These are phyloP conservation scores for Aurelia sp. DNA, from an alignment of 30 jellyfish, hydroid and myxozoan genomes.

Conservation along the genomic window DNA sequence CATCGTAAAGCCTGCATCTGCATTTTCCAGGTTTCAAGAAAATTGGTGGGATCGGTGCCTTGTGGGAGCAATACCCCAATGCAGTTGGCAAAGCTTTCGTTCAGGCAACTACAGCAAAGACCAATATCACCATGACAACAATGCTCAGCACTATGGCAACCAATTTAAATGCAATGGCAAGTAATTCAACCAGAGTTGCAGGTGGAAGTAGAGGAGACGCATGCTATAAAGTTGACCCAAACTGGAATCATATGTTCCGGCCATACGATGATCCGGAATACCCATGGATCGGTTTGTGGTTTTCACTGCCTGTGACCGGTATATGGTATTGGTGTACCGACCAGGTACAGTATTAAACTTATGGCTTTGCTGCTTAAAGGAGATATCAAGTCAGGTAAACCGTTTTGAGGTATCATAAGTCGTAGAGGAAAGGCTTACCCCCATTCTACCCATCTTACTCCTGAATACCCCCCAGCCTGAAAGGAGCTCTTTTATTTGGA, in stretches of 20 bases:
- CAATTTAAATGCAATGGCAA: constrained; percentile 1
- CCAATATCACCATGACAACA: constrained; percentile 14
- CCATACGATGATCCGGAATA: constrained; percentile 82
- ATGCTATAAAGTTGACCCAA: constrained; percentile 72
- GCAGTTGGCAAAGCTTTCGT: constrained; percentile 72
- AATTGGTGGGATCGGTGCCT: constrained; percentile 81
- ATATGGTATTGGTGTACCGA: constrained; percentile 99
- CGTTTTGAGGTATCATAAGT: too few relatives aligned
- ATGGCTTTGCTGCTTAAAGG: too few relatives aligned
- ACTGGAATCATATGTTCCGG: constrained; percentile 92
- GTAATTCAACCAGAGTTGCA: constrained; percentile 30
- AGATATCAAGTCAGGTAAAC: too few relatives aligned
- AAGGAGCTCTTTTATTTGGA: not conserved
- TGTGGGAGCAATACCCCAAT: constrained; percentile 86
- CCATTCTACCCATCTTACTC: too few relatives aligned
- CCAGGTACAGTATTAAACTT: constrained; percentile 61
- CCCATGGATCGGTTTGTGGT: constrained; percentile 93
- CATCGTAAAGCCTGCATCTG: not conserved
- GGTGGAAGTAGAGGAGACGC: constrained; percentile 21
- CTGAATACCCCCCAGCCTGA: not conserved
- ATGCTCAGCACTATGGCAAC: constrained; percentile 26
- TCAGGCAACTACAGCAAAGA: constrained; percentile 15
- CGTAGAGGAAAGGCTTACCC: too few relatives aligned
- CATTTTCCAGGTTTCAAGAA: constrained; percentile 60
- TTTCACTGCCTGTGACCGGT: constrained; percentile 94